Conservation (phyloP, 1,140 invertebrate species). For the Drosophila sproati region DNA sequence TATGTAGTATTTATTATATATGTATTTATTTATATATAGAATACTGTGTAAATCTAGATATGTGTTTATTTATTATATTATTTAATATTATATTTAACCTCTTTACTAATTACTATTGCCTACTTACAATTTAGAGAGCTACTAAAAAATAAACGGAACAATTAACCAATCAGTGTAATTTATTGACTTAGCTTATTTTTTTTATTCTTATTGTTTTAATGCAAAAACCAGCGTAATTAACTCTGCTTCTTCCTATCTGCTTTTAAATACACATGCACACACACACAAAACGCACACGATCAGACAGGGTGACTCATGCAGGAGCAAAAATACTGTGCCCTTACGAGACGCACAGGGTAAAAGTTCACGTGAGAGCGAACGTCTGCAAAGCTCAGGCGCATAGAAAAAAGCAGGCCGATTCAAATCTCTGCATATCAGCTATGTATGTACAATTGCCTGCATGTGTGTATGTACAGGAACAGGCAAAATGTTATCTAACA, state of each 20-base stretch:
- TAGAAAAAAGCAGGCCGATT: too few relatives aligned
- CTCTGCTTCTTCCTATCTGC: not conserved
- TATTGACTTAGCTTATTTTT: conserved; percentile 19
- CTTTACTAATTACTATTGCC: conserved; percentile 19
- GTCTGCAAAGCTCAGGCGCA: too few relatives aligned
- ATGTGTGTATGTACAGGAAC: too few relatives aligned
- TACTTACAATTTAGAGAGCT: conserved; percentile 19
- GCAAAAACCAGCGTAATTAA: not conserved
- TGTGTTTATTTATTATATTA: not conserved
- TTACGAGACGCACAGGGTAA: too few relatives aligned
- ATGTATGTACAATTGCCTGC: too few relatives aligned
- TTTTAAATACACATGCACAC: not conserved
- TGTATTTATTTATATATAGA: conserved; percentile 10
- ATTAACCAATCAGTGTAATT: conserved; percentile 37
- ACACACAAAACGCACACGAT: not conserved
- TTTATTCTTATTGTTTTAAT: conserved; percentile 4
- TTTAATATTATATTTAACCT: conserved; percentile 6
- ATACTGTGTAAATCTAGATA: conserved; percentile 27
- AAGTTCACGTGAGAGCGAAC: not conserved
- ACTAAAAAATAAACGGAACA: conserved; percentile 42
- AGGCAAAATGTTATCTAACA: too few relatives aligned
- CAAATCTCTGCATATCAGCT: too few relatives aligned
- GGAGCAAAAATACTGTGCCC: not conserved
- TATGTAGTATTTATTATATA: conserved; percentile 7
- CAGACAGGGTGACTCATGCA: not conserved